Conservation (phyloP, 1,140 invertebrate genomes). For the Leptopilina boulardi region DNA sequence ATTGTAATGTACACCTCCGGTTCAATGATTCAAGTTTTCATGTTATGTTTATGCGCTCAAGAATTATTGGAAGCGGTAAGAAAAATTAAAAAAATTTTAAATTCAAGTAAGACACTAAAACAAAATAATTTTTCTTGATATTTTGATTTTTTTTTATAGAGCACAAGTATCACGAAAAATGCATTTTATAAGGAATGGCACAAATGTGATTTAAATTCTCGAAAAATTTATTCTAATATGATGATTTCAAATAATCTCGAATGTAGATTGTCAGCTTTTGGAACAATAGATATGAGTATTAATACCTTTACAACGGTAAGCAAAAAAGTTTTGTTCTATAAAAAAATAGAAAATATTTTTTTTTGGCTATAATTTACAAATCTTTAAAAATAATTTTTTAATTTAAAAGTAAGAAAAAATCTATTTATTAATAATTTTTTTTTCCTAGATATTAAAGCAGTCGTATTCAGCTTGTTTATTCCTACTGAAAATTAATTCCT, state of each 20-base stretch:
- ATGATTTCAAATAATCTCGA: conserved; percentile 41
- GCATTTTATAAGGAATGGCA: conserved; percentile 50
- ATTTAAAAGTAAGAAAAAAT: too few species aligned
- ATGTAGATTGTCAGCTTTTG: conserved; percentile 38
- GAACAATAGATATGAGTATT: conserved; percentile 46
- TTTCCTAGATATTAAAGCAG: conserved; percentile 49
- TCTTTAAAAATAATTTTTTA: too few species aligned
- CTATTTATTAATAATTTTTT: background rate
- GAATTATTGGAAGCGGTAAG: conserved; percentile 55
- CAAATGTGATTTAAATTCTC: background rate
- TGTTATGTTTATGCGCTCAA: conserved; percentile 56
- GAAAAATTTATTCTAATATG: conserved; percentile 30
- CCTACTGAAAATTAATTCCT: conserved; percentile 34
- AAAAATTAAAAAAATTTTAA: conserved; percentile 2
- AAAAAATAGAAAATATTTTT: too few species aligned
- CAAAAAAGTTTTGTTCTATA: conserved; percentile 35
- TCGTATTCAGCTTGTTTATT: conserved; percentile 47
- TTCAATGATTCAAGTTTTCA: conserved; percentile 50
- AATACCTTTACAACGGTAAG: conserved; percentile 43
- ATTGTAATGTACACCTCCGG: conserved; percentile 41
- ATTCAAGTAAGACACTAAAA: too few species aligned
- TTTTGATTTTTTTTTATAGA: conserved; percentile 41
- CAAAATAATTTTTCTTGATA: conserved; percentile 35
- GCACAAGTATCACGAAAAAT: conserved; percentile 42
- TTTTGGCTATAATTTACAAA: too few species aligned